Conservation (phyloP, 2,113 vertebrate species). For the Tyrannus savana region DNA sequence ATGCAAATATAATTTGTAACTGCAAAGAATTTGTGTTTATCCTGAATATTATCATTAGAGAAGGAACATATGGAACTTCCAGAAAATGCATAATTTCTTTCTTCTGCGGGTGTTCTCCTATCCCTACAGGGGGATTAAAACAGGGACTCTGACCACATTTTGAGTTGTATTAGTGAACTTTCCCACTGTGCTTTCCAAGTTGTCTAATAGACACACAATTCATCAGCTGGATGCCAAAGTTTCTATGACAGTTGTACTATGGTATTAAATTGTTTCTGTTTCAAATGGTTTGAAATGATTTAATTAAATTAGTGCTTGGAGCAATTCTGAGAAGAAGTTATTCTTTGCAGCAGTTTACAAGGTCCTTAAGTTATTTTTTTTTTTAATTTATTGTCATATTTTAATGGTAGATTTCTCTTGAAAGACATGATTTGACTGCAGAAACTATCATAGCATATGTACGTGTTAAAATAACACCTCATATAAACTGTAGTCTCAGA, state of each 20-base stretch:
- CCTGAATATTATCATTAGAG: not conserved
- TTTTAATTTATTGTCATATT: not conserved
- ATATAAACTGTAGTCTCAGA: conserved; percentile 54
- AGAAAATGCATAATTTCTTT: not conserved
- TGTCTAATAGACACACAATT: conserved; percentile 10
- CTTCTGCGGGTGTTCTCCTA: not conserved
- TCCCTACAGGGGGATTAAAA: not conserved
- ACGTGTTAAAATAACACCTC: conserved; percentile 18
- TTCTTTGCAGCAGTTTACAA: not conserved
- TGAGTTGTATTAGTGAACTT: conserved; percentile 20
- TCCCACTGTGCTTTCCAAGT: conserved; percentile 25
- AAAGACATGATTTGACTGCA: not conserved
- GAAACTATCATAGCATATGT: not conserved
- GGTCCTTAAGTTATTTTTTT: not conserved
- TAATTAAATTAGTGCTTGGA: not conserved
- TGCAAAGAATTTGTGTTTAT: not conserved
- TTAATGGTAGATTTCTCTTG: not conserved
- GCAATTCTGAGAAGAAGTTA: conserved; percentile 5
- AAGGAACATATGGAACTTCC: not conserved
- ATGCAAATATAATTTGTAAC: not conserved
- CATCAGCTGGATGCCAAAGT: not conserved
- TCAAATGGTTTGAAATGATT: not conserved
- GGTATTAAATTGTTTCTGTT: not conserved
- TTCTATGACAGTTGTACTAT: not conserved
- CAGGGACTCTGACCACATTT: conserved; percentile 9